Evolutionary conservation across 2,888 invertebrate genomes (phyloP).

Genomic region (Hirtodrosophila histrioides): DNA sequence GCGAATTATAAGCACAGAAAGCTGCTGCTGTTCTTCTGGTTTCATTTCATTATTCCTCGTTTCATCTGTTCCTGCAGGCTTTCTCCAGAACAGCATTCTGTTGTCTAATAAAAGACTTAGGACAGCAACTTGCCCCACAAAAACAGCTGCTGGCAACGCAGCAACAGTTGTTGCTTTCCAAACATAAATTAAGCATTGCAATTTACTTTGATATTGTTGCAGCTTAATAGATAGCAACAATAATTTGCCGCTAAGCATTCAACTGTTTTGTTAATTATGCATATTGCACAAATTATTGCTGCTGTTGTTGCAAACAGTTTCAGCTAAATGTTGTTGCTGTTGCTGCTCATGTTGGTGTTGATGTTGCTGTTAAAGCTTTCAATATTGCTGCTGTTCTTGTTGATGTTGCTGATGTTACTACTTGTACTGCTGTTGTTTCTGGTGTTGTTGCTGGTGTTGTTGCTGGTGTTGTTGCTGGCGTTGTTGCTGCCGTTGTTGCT

Average conservation of each 20-base stretch:
- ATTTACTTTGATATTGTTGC: slow-evolving; percentile 66
- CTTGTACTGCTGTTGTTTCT: no score
- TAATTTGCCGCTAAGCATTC: slow-evolving; percentile 64
- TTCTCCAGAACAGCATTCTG: no score
- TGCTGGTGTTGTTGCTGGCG: slow-evolving; percentile 6
- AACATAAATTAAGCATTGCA: slow-evolving; percentile 36
- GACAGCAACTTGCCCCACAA: slow-evolving; percentile 24
- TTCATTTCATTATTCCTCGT: no score
- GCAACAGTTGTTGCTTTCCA: slow-evolving; percentile 6
- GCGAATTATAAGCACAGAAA: slow-evolving; percentile 13
- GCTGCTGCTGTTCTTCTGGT: no score
- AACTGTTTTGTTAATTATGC: slow-evolving; percentile 37
- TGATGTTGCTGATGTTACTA: background rate
- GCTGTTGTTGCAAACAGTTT: background rate
- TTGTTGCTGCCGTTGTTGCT: slow-evolving; percentile 3
- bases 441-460: slow-evolving; percentile 11
- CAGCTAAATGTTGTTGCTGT: slow-evolving; percentile 4
- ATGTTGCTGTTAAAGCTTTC: background rate
- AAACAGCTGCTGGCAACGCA: no score
- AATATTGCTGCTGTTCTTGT: background rate
- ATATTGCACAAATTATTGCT: background rate
- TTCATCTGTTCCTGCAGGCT: no score
- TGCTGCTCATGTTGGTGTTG: background rate
- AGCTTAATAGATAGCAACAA: slow-evolving; percentile 46
- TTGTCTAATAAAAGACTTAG: slow-evolving; percentile 37